Conservation (phyloP, 2,888 invertebrate species). For the Catocala nupta region DNA sequence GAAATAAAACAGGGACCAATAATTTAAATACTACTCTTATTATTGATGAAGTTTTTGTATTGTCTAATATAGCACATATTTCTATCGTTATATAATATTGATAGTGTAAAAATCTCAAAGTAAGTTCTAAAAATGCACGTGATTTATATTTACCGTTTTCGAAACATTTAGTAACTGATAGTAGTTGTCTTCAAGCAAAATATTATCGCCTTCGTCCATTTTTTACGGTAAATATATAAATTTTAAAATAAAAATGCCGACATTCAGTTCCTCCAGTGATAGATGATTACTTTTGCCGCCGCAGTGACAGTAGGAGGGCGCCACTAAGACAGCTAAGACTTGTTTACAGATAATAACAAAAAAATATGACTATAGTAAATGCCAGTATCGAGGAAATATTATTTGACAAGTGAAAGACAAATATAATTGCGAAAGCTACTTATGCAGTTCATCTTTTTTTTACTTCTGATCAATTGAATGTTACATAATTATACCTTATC, state of each 20-base stretch:
- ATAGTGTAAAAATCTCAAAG: slow-evolving; percentile 58
- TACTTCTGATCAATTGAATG: too few species aligned
- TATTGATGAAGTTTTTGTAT: slow-evolving; percentile 10
- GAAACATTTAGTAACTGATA: slow-evolving; percentile 95
- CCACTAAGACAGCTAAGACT: slow-evolving; percentile 15
- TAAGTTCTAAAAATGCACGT: slow-evolving; percentile 59
- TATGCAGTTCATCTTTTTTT: too few species aligned
- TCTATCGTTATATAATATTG: slow-evolving; percentile 60
- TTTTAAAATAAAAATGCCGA: slow-evolving; percentile 49
- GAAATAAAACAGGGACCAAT: slow-evolving; percentile 12
- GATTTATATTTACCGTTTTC: slow-evolving; percentile 90
- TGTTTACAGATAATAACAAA: slow-evolving; percentile 33
- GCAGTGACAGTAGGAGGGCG: slow-evolving; percentile 54
- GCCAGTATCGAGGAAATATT: slow-evolving; percentile 18
- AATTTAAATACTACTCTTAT: slow-evolving; percentile 1
- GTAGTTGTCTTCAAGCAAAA: slow-evolving; percentile 93
- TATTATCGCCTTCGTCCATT: slow-evolving; percentile 91
- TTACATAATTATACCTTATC: too few species aligned
- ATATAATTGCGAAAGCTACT: too few species aligned
- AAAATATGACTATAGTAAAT: slow-evolving; percentile 3
- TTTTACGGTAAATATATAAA: slow-evolving; percentile 46
- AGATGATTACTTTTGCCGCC: slow-evolving; percentile 56
- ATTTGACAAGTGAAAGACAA: too few species aligned
- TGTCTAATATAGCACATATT: slow-evolving; percentile 24
- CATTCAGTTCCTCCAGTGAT: slow-evolving; percentile 40